phyloP scores from a whole-genome alignment of 2,797 vertebrate species.

The Phoebastria nigripes region DNA sequence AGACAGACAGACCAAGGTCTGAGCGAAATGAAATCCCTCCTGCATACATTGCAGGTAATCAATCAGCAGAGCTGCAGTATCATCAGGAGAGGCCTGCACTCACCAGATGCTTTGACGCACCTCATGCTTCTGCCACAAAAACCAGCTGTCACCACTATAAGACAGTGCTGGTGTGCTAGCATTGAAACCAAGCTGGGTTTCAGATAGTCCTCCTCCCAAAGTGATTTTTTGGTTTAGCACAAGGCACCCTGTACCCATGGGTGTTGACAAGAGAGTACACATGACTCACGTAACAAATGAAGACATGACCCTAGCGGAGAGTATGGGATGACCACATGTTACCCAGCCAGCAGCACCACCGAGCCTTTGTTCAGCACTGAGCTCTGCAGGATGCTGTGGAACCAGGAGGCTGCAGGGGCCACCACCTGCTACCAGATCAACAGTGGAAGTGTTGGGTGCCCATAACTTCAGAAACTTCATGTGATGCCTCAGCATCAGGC shows the following conservation, averaged over 20 bases:
- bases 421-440: background rate
- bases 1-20: background rate
- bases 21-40: background rate
- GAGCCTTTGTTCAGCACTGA: background rate
- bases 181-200: background rate
- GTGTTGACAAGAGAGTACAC: background rate
- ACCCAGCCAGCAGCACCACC: background rate
- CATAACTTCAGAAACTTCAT: background rate
- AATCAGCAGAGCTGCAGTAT: background rate
- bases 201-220: background rate
- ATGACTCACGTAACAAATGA: background rate
- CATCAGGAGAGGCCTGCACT: background rate
- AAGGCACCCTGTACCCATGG: background rate
- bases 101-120: background rate
- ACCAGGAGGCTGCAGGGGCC: background rate
- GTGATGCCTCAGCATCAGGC: background rate
- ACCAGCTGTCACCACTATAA: background rate
- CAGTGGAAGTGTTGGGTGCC: background rate
- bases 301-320: background rate
- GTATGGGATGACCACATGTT: background rate
- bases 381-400: background rate
- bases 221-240: background rate
- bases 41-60: background rate
- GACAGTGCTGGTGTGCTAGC: background rate
- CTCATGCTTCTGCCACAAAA: background rate